Conservation (phyloP, 2,797 vertebrate genomes). For the Acanthornis magna region DNA sequence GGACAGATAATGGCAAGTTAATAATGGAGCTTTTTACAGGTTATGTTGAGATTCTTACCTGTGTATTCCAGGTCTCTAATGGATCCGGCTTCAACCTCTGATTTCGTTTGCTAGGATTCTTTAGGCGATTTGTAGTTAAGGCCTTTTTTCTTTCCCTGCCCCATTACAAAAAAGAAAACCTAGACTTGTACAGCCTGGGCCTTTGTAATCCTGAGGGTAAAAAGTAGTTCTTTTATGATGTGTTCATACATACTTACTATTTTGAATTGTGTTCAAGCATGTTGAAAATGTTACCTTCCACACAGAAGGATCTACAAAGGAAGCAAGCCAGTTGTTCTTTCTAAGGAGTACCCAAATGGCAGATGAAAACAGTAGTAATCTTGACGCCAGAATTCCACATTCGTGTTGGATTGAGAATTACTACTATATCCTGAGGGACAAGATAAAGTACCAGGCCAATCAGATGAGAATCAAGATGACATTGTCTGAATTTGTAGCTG, state of each 20-base stretch:
- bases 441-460: background rate
- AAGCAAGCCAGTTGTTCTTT: background rate
- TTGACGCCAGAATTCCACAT: background rate
- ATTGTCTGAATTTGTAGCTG: background rate
- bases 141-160: background rate
- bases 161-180: background rate
- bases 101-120: background rate
- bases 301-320: background rate
- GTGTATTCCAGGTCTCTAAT: background rate
- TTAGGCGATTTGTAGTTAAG: background rate
- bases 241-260: background rate
- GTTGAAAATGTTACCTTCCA: background rate
- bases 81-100: background rate
- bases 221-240: background rate
- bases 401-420: background rate
- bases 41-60: background rate
- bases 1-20: background rate
- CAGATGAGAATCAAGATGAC: background rate
- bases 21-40: background rate
- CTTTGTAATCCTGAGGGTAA: background rate
- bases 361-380: background rate
- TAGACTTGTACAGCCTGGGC: background rate
- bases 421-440: rapidly evolving
- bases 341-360: background rate
- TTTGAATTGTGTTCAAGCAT: background rate